Conservation (phyloP, 2,113 vertebrate species). For the Smithornis capensis region DNA sequence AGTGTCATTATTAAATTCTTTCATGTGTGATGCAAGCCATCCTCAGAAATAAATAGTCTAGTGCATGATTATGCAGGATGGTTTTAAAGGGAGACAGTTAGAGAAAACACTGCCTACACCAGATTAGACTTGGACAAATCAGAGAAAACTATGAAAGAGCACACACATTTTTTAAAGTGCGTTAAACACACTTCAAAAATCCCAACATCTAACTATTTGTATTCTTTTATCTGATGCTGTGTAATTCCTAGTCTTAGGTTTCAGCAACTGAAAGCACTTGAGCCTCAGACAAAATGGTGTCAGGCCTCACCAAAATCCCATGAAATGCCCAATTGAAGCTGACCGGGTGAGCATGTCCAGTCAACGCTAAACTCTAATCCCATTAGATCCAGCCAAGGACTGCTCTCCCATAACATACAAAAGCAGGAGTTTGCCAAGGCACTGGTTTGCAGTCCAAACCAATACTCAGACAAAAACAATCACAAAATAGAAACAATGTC, state of each 20-base stretch:
- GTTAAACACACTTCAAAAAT: conserved; percentile 7
- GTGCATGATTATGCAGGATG: background rate
- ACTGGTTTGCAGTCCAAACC: background rate
- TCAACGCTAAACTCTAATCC: background rate
- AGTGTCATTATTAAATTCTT: conserved; percentile 42
- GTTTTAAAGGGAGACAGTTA: conserved; percentile 15
- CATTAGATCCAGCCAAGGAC: background rate
- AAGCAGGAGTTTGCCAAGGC: background rate
- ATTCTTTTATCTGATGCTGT: background rate
- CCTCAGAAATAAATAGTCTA: conserved; percentile 24
- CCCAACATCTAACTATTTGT: background rate
- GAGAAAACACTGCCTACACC: conserved; percentile 6
- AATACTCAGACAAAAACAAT: conserved; percentile 33
- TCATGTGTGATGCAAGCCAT: conserved; percentile 16
- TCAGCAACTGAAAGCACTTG: background rate
- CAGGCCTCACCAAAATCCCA: background rate
- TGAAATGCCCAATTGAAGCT: background rate
- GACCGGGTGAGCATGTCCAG: background rate
- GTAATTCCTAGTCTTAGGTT: background rate
- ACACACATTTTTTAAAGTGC: background rate
- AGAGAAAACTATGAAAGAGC: background rate
- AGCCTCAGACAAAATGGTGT: background rate
- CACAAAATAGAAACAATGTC: conserved; percentile 13
- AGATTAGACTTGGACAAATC: background rate
- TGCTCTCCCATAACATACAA: background rate